Evolutionary conservation across 2,113 vertebrate genomes (phyloP).

Genomic region (Oreocharis arfaki): DNA sequence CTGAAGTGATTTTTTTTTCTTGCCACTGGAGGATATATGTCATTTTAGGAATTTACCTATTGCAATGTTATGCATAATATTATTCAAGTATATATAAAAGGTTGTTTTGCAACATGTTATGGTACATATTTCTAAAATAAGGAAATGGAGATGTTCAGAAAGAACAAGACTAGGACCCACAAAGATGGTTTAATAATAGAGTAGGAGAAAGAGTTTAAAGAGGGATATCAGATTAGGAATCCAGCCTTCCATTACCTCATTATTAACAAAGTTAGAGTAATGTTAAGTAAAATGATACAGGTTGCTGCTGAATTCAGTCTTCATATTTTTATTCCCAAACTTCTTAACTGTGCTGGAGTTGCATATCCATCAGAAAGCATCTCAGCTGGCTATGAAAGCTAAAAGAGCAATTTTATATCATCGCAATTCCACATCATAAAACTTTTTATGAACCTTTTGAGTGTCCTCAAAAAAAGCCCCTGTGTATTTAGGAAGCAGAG

Average conservation of each 20-base stretch:
- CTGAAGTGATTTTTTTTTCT: neutral
- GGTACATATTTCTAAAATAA: neutral
- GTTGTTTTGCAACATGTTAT: neutral
- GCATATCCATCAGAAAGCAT: neutral
- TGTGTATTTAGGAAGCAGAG: neutral
- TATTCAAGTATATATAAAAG: neutral
- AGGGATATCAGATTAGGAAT: neutral
- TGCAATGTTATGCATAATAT: neutral
- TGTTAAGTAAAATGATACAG: neutral
- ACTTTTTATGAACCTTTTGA: no score
- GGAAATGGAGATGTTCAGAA: neutral
- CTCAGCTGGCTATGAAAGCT: neutral
- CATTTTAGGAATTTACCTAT: neutral
- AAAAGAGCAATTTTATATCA: neutral
- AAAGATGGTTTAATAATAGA: neutral
- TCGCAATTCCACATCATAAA: fast-evolving
- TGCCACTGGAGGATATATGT: neutral
- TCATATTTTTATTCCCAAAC: neutral
- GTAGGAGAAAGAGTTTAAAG: neutral
- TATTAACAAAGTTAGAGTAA: neutral
- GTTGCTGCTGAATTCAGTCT: neutral
- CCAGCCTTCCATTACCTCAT: neutral
- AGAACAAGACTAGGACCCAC: neutral
- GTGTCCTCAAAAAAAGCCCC: neutral
- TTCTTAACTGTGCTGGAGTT: neutral